A percentile compares a stretch with the other conserved stretches of the same genome.
These are phyloP conservation scores for Prosopocoilus inquinatus DNA, from an alignment of 2,888 invertebrate genomes.

Conservation along the genomic window DNA sequence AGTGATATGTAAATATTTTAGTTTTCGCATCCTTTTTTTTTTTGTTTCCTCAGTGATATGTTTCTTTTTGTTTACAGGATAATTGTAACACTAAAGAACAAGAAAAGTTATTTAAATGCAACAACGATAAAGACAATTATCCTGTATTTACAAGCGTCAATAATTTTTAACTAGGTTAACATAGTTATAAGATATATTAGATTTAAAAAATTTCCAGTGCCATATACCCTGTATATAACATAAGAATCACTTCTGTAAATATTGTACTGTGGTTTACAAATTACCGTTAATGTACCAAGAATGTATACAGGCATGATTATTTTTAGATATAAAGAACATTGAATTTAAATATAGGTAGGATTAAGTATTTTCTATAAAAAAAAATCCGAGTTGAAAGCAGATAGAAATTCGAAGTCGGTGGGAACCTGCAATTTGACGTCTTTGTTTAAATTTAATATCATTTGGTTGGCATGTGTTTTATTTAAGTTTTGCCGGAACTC, in stretches of 20 bases:
- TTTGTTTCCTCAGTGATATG: no score
- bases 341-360: conserved; percentile 10
- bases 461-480: conserved; percentile 2
- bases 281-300: conserved; percentile 38
- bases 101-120: no score
- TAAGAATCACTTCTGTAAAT: conserved; percentile 17
- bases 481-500: not conserved
- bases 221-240: conserved; percentile 36
- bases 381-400: not conserved
- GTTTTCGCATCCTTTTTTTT: no score
- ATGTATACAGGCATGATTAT: conserved; percentile 47
- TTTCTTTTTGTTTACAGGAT: no score
- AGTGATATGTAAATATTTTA: no score
- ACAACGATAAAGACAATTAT: not conserved
- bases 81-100: no score
- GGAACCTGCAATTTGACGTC: not conserved
- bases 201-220: conserved; percentile 36
- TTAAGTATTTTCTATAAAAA: conserved; percentile 21
- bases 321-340: conserved; percentile 38
- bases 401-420: not conserved
- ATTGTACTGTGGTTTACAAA: conserved; percentile 12
- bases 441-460: not conserved
- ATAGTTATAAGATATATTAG: conserved; percentile 22
- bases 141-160: not conserved
- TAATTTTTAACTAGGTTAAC: conserved; percentile 6